Evolutionary conservation across 2,797 vertebrate genomes (phyloP), one percentile per base, ranked within the genome.

Genomic region (Aselliscus stoliczkanus): DNA sequence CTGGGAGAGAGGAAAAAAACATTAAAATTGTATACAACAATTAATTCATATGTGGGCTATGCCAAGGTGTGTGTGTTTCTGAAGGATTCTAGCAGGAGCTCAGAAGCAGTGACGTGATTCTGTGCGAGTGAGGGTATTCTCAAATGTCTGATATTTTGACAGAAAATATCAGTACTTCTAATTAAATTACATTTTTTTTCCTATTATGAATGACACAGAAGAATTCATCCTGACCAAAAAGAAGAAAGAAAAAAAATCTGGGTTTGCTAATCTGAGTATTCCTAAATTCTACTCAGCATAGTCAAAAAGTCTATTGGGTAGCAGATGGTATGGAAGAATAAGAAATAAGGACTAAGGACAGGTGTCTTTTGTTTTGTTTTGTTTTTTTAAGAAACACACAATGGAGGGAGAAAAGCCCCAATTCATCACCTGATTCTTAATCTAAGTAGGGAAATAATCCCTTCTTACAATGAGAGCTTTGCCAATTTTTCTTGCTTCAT

Each of bases 1-100:
- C 58, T 93, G 54, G 23, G 56, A 97, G 47, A 90, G 11, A 96
- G 42, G 82, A 82, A 64, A 47, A 82, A 92, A 52, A 23, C 42
- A 82, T 69, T 69, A 25, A 21, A 81, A 65, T 73, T 79, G 18
- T 73, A 56, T 69, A 25, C 2, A 77, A 25, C 2, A 21, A 90
- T 73, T 82, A 50, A 96, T 70, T 84, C 21, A 7, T 15, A 2
- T 56, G 58, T 44, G 34, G 52, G 31, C 14, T 80, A 3, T 47
- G 73, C 29, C 75, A 64, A 87, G 23, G 37, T 39, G 5, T 60
- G 58, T 67, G 20, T 27, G 21, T 77, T 88, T 92, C 82, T 62
- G 37, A 79, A 96, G 17, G 44, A 86, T 37, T 95, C 60, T 77
- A 91, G 54, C 34, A 65, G 79, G 58, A 73, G 20, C 20, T 96